Conservation (phyloP, 2,888 invertebrate genomes). For the Hirtodrosophila cameraria region DNA sequence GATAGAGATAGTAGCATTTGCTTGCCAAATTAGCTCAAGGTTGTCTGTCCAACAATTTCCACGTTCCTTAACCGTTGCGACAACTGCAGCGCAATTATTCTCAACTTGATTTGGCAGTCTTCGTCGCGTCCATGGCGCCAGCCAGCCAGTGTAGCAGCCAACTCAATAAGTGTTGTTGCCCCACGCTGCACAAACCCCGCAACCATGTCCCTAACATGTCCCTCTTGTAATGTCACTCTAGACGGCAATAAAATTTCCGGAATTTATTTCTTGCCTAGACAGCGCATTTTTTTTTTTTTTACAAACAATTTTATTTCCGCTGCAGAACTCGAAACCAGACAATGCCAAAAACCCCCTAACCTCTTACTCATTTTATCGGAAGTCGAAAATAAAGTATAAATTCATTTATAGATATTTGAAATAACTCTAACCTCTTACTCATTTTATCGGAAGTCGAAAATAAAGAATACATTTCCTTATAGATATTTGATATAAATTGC, state of each 20-base stretch:
- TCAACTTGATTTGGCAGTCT: constrained; percentile 65
- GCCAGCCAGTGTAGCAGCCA: constrained; percentile 31
- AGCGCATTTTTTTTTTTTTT: constrained; percentile 53
- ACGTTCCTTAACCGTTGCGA: constrained; percentile 49
- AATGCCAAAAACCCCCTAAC: constrained; percentile 8
- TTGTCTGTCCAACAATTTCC: constrained; percentile 64
- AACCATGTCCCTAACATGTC: constrained; percentile 41
- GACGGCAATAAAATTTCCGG: constrained; percentile 72
- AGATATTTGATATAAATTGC: too few species aligned
- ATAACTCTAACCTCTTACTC: constrained; percentile 5
- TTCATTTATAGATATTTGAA: too few species aligned
- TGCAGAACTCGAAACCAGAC: constrained; percentile 27
- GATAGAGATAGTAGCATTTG: constrained; percentile 14
- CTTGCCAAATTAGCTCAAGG: constrained; percentile 78
- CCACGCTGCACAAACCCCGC: neutral
- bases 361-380: too few species aligned
- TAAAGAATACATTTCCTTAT: too few species aligned
- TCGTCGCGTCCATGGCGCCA: constrained; percentile 58
- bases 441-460: too few species aligned
- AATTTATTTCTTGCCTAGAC: constrained; percentile 63
- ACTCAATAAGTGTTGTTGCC: constrained; percentile 28
- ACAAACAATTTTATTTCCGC: constrained; percentile 70
- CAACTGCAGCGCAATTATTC: constrained; percentile 78
- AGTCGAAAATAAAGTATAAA: too few species aligned
- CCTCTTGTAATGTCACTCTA: constrained; percentile 69